These are phyloP conservation scores for Ophion ellenae DNA, from an alignment of 2,888 invertebrate species.

Conservation along the genomic window DNA sequence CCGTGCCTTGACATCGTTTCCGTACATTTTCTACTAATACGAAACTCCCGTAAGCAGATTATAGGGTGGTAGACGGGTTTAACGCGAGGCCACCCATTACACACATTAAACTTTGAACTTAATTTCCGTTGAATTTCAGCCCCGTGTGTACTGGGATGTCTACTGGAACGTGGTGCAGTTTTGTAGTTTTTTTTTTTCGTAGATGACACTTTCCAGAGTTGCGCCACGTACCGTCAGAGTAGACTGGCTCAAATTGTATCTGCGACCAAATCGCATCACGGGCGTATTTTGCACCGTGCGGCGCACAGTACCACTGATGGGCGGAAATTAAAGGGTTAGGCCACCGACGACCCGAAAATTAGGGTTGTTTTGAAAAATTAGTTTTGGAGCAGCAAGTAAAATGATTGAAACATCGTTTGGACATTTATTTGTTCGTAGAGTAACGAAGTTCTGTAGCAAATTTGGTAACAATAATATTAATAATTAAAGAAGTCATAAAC, in stretches of 20 bases:
- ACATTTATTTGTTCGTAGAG: too few species aligned
- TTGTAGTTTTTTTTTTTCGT: neutral
- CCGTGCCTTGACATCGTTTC: constrained; percentile 1
- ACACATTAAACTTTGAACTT: neutral
- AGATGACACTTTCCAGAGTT: too few species aligned
- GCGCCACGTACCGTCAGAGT: neutral
- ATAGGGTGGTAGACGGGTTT: constrained; percentile 1
- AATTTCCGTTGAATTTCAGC: neutral
- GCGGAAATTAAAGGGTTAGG: neutral
- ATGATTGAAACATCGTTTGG: too few species aligned
- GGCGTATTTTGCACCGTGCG: neutral
- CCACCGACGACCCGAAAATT: too few species aligned
- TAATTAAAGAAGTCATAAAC: too few species aligned
- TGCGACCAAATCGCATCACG: neutral
- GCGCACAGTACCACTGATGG: too few species aligned
- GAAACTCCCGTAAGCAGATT: constrained; percentile 42
- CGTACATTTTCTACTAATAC: constrained; percentile 26
- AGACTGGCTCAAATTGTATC: neutral
- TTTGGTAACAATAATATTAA: too few species aligned
- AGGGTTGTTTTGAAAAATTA: too few species aligned
- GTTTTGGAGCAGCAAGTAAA: too few species aligned
- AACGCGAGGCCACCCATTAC: neutral
- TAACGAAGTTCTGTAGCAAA: too few species aligned
- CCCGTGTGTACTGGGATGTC: neutral
- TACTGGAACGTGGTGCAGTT: neutral